Percentiles rank a stretch among this genome's conserved stretches.
These are phyloP conservation scores for Spodoptera litura DNA, from an alignment of 1,140 invertebrate species.

Conservation along the genomic window DNA sequence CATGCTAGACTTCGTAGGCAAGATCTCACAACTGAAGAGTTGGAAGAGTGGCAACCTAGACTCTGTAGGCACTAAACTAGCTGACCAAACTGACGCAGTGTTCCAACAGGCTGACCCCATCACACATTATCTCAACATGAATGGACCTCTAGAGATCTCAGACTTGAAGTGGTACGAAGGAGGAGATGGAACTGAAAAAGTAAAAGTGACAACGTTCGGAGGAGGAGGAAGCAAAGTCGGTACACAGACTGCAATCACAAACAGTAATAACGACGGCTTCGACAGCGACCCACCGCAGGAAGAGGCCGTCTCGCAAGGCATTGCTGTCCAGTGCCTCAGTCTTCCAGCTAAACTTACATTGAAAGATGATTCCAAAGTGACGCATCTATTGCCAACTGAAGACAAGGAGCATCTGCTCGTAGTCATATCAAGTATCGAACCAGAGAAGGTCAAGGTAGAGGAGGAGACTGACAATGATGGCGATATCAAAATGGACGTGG, in stretches of 20 bases:
- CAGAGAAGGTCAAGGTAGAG: slow-evolving; percentile 66
- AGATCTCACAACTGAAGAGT: slow-evolving; percentile 77
- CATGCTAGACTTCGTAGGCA: slow-evolving; percentile 75
- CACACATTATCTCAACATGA: slow-evolving; percentile 79
- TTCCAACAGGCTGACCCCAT: slow-evolving; percentile 69
- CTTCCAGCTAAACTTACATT: slow-evolving; percentile 82
- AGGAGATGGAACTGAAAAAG: slow-evolving; percentile 71
- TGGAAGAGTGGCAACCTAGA: slow-evolving; percentile 79
- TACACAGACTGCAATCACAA: slow-evolving; percentile 71
- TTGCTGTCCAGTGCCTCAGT: slow-evolving; percentile 85
- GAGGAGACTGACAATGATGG: slow-evolving; percentile 67
- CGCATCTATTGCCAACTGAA: slow-evolving; percentile 88
- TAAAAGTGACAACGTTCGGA: slow-evolving; percentile 71
- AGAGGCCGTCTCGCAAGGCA: slow-evolving; percentile 74
- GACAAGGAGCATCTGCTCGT: slow-evolving; percentile 89
- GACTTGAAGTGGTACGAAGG: slow-evolving; percentile 81
- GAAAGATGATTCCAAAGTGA: slow-evolving; percentile 85
- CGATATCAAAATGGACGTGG: slow-evolving; percentile 78
- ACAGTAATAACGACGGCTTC: slow-evolving; percentile 76
- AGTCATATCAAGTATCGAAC: slow-evolving; percentile 85
- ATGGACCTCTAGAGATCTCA: slow-evolving; percentile 78
- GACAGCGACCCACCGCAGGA: slow-evolving; percentile 80
- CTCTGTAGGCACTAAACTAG: slow-evolving; percentile 75
- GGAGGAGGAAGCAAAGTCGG: slow-evolving; percentile 68
- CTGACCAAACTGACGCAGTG: slow-evolving; percentile 76